These are phyloP conservation scores for Calycopis cecrops DNA, from an alignment of 1,140 invertebrate species.

Conservation along the genomic window DNA sequence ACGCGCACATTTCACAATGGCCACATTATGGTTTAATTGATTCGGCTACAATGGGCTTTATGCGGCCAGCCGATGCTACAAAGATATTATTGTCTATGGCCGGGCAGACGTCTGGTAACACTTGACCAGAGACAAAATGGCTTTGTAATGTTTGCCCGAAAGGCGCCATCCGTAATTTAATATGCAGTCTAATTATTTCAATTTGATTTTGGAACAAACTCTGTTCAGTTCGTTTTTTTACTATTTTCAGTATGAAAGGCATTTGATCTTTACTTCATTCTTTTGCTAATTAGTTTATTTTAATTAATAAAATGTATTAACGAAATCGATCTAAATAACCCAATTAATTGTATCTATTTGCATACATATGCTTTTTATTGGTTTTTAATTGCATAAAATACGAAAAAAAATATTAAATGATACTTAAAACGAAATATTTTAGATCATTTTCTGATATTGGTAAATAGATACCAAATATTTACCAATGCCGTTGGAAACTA, in stretches of 20 bases:
- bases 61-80: conserved; percentile 53
- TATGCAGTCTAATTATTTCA: conserved; percentile 56
- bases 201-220: conserved; percentile 49
- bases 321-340: no score
- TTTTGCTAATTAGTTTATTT: no score
- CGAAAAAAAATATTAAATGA: no score
- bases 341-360: no score
- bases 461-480: no score
- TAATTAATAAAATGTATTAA: no score
- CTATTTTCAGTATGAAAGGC: neutral
- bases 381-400: no score
- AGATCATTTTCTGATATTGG: no score
- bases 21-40: conserved; percentile 70
- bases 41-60: conserved; percentile 67
- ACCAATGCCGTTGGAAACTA: no score
- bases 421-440: no score
- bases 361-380: no score
- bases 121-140: conserved; percentile 72
- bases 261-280: conserved; percentile 6
- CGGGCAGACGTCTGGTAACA: conserved; percentile 69
- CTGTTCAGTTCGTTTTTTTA: conserved; percentile 20
- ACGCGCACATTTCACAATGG: conserved; percentile 61
- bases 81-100: conserved; percentile 68
- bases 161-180: conserved; percentile 71
- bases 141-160: conserved; percentile 61